Evolutionary conservation across 2,113 vertebrate genomes (phyloP).

Genomic region (Neomonachus schauinslandi): DNA sequence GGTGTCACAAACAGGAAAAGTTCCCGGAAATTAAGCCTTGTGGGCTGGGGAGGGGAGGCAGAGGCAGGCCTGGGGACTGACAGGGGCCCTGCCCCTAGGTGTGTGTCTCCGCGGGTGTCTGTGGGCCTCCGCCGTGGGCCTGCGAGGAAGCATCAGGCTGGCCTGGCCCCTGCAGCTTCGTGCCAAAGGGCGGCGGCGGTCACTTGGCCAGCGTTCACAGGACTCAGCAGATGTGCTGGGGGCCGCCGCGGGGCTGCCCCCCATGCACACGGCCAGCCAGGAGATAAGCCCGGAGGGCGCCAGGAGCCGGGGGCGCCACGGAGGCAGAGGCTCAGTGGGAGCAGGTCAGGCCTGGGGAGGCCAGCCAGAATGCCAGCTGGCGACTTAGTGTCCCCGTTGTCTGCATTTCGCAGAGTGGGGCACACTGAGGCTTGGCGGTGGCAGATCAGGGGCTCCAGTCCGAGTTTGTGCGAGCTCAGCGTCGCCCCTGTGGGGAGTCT

Average conservation of each 20-base stretch:
- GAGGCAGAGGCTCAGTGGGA: neutral
- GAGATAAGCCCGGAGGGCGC: neutral
- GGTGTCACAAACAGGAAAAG: constrained; percentile 62
- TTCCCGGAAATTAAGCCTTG: neutral
- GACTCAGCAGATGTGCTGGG: fast-evolving
- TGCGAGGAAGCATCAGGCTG: no score
- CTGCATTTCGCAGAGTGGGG: neutral
- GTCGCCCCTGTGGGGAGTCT: fast-evolving
- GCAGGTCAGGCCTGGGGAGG: fast-evolving
- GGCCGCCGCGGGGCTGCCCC: neutral
- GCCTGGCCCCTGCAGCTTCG: neutral
- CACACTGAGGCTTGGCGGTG: neutral
- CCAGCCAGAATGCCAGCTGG: neutral
- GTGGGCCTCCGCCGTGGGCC: fast-evolving
- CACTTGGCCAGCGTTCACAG: neutral
- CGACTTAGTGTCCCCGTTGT: fast-evolving
- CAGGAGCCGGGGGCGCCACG: fast-evolving
- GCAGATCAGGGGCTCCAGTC: neutral
- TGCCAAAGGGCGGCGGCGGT: fast-evolving
- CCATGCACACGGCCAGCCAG: neutral
- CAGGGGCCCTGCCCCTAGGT: neutral
- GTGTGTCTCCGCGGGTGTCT: fast-evolving
- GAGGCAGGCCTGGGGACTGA: neutral
- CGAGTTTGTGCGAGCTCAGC: neutral
- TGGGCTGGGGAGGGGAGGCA: neutral